These are phyloP conservation scores for Drosophila watanabei DNA, from an alignment of 1,140 invertebrate species.

Conservation along the genomic window DNA sequence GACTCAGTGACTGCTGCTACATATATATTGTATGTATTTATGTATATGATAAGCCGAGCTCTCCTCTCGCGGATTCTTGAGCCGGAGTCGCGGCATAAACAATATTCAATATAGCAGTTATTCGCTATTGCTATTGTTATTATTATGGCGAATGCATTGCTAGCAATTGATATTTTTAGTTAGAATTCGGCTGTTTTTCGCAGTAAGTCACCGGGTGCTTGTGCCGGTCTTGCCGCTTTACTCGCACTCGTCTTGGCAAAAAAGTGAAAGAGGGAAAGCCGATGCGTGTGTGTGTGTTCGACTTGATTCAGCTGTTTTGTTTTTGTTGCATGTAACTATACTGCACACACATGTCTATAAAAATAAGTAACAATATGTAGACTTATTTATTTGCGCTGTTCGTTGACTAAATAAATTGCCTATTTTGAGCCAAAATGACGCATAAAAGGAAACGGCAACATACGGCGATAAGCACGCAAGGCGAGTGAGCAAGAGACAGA, in stretches of 20 bases:
- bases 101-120: slow-evolving; percentile 15
- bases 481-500: slow-evolving; percentile 16
- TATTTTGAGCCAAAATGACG: slow-evolving; percentile 70
- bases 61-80: slow-evolving; percentile 13
- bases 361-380: slow-evolving; percentile 45
- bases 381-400: slow-evolving; percentile 64
- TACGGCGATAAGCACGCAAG: slow-evolving; percentile 38
- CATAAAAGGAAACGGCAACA: slow-evolving; percentile 60
- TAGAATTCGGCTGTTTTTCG: slow-evolving; percentile 14
- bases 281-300: slow-evolving; percentile 2
- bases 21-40: not conserved
- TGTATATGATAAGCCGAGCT: slow-evolving; percentile 27
- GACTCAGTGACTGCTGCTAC: slow-evolving; percentile 25
- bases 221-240: slow-evolving; percentile 14
- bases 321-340: slow-evolving; percentile 33
- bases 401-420: slow-evolving; percentile 77
- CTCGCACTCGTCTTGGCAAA: slow-evolving; percentile 21
- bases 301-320: slow-evolving; percentile 8
- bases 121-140: slow-evolving; percentile 21
- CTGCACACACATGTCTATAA: slow-evolving; percentile 60
- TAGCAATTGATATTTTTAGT: slow-evolving; percentile 20
- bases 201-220: slow-evolving; percentile 9
- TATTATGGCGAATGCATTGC: slow-evolving; percentile 24
- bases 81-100: slow-evolving; percentile 10
- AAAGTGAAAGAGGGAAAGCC: slow-evolving; percentile 32